Conservation (phyloP, 2,888 invertebrate genomes). For the Sesamia inferens region DNA sequence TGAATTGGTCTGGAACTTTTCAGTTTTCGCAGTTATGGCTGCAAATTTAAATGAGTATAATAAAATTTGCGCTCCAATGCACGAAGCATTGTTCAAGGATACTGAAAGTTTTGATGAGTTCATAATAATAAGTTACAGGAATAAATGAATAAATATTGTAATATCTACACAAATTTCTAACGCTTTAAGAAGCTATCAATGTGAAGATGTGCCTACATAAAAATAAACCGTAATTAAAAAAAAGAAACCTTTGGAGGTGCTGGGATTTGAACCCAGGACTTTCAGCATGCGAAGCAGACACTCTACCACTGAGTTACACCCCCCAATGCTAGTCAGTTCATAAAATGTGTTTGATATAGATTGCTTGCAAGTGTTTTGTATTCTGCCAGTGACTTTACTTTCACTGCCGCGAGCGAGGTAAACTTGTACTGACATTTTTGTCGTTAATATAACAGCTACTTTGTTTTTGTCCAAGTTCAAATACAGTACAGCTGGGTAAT, state of each 20-base stretch:
- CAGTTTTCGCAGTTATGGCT: slow-evolving; percentile 9
- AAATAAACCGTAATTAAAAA: background rate
- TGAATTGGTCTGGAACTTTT: slow-evolving; percentile 25
- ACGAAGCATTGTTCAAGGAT: background rate
- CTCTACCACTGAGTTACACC: slow-evolving; percentile 90
- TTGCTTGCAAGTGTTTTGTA: slow-evolving; percentile 32
- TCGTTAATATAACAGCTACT: background rate
- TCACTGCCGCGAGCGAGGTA: slow-evolving; percentile 37
- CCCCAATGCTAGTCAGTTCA: slow-evolving; percentile 58
- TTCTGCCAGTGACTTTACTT: slow-evolving; percentile 46
- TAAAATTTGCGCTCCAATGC: slow-evolving; percentile 31
- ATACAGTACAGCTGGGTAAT: no score
- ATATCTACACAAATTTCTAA: background rate
- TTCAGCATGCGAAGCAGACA: slow-evolving; percentile 92
- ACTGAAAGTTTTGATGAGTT: background rate
- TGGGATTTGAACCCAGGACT: slow-evolving; percentile 92
- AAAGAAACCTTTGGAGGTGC: slow-evolving; percentile 85
- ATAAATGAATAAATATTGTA: background rate
- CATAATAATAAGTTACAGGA: background rate
- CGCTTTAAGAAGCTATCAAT: background rate
- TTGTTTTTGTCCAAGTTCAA: background rate
- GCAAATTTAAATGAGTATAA: slow-evolving; percentile 33
- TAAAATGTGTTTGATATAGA: slow-evolving; percentile 25
- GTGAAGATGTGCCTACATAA: no score
- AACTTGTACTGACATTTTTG: background rate